Base-by-base conservation (phyloP, 2,888 invertebrate species). In the Cetonia aurata region DNA sequence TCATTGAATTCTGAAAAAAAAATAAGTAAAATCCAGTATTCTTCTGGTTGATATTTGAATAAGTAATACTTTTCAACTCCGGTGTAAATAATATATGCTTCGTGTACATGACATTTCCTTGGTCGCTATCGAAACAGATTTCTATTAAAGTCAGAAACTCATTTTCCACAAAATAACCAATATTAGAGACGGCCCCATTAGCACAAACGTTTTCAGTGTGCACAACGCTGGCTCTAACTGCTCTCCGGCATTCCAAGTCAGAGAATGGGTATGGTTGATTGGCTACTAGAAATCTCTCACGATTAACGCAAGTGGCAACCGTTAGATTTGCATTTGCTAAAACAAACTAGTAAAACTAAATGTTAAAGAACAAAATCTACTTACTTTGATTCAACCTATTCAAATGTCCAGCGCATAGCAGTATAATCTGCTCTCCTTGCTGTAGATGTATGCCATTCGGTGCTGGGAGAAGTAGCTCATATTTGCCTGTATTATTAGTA, bases 41-140 rank as follows among this genome's bases (percentile, higher is more conserved):
- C 46, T n/a, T 19, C 15, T 9, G 12, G 17, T 10, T 10, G 52
- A 15, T 19, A 52, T 3, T 13, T 25, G 25, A 4, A 25, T 10
- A n/a, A 44, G 1, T 1, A 3, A 25, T 53, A 53, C 53, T 66
- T 41, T 31, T 9, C 33, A 62, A 62, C 15, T 62, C 62, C 15
- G 62, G 17, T 9, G 62, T 62, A 33, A 62, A 12, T 10, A 62
- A 48, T 13, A 33, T 72, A 75, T 85, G 84, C 15, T 79, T 77
- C 0, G 84, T 77, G 71, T 84, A 86, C 10, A 84, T 72, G 6
- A 83, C 78, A 13, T 77, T 77, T 57, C 83, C 85, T 9, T 75
- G 79, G 31, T 72, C 41, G 31, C 73, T 77, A 70, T 84, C 78
- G 68, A 83, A 84, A 67, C 85, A 86, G 0, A 82, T 77, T 72